These are phyloP conservation scores for Boulengeromyrus knoepffleri DNA, from an alignment of 2,113 vertebrate genomes.

Conservation along the genomic window DNA sequence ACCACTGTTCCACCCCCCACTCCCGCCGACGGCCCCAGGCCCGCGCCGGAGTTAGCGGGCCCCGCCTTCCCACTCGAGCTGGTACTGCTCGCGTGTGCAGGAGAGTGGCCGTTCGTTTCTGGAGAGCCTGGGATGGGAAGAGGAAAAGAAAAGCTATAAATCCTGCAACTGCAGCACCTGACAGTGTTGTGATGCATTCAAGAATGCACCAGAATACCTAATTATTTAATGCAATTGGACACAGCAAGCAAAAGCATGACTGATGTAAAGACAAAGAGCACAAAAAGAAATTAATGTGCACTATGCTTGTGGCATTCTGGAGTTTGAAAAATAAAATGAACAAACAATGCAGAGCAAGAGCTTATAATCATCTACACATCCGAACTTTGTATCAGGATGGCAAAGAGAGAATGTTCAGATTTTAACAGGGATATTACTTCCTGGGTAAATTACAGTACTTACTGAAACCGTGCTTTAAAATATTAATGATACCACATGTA, in stretches of 20 bases:
- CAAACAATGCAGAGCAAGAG: not conserved
- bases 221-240: not conserved
- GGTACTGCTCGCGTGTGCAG: constrained; percentile 38
- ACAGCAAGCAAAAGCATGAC: not conserved
- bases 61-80: constrained; percentile 55
- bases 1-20: constrained; percentile 54
- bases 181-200: no score
- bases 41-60: not conserved
- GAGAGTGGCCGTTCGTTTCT: constrained; percentile 51
- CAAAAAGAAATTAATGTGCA: not conserved
- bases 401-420: not conserved
- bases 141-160: not conserved
- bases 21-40: not conserved
- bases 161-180: not conserved
- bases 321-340: not conserved
- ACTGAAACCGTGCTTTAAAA: not conserved
- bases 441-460: not conserved
- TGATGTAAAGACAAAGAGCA: not conserved
- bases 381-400: not conserved
- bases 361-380: not conserved
- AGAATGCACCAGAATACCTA: not conserved
- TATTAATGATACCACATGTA: not conserved
- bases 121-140: constrained; percentile 47
- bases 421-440: not conserved
- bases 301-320: not conserved